Conservation (phyloP, 2,797 vertebrate genomes). For the Margarornis squamiger region DNA sequence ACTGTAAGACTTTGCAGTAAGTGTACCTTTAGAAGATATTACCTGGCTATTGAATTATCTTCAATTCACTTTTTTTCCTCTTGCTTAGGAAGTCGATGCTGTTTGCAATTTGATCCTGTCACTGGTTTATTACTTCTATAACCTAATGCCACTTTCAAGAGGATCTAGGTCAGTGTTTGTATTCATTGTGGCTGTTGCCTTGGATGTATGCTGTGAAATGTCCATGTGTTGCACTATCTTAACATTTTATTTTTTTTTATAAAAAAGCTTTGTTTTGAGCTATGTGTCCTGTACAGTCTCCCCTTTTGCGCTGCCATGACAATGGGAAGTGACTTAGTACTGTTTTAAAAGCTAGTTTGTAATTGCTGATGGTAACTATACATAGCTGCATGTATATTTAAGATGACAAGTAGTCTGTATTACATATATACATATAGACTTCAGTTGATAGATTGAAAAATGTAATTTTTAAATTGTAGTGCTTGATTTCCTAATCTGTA, state of each 20-base stretch:
- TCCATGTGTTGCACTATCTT: neutral
- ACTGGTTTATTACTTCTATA: slow-evolving; percentile 98
- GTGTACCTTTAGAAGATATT: neutral
- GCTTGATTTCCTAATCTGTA: neutral
- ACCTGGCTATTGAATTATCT: neutral
- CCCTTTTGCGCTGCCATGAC: neutral
- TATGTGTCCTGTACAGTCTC: neutral
- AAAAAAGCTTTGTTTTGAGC: neutral
- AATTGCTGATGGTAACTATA: neutral
- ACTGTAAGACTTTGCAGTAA: neutral
- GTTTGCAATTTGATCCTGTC: slow-evolving; percentile 96
- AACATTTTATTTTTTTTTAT: neutral
- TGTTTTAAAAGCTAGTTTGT: neutral
- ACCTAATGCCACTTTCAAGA: slow-evolving; percentile 97
- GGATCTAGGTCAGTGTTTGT: slow-evolving; percentile 84
- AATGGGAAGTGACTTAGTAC: neutral
- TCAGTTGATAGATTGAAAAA: neutral
- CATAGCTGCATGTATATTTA: neutral
- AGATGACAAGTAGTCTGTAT: neutral
- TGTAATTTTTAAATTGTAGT: neutral
- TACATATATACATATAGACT: neutral
- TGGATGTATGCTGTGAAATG: neutral
- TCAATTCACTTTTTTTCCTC: neutral
- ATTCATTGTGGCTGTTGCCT: neutral
- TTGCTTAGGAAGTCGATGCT: slow-evolving; percentile 89